Percentiles rank a stretch among this genome's conserved stretches.
Conservation (phyloP, 2,888 invertebrate genomes). For the Tachystola acroxantha region DNA sequence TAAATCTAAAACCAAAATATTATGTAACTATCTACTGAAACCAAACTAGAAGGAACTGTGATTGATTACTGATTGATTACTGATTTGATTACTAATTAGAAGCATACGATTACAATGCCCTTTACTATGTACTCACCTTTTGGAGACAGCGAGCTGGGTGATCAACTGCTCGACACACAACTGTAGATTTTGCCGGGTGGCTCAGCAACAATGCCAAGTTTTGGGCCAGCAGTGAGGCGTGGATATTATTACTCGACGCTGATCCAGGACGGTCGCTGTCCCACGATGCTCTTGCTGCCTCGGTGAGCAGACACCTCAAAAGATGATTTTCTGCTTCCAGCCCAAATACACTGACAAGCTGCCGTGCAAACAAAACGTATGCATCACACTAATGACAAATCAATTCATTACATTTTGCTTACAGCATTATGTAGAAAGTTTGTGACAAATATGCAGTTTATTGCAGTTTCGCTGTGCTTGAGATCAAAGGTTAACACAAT, state of each 20-base stretch:
- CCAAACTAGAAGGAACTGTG: too few relatives aligned
- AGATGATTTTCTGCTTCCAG: constrained; percentile 98
- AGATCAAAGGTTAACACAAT: too few relatives aligned
- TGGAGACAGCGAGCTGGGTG: constrained; percentile 85
- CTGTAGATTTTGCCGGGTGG: constrained; percentile 92
- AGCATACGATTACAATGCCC: too few relatives aligned
- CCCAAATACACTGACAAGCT: constrained; percentile 95
- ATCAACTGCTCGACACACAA: constrained; percentile 93
- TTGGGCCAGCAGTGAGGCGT: constrained; percentile 78
- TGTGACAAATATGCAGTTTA: too few relatives aligned
- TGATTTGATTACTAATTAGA: too few relatives aligned
- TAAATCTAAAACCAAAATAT: too few relatives aligned
- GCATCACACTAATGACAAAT: too few relatives aligned
- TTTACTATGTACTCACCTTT: constrained; percentile 60
- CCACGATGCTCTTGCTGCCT: constrained; percentile 87
- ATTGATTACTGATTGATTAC: too few relatives aligned
- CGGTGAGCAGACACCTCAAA: constrained; percentile 93
- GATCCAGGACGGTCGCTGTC: constrained; percentile 79
- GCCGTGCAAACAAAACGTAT: constrained; percentile 47
- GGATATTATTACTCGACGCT: constrained; percentile 87
- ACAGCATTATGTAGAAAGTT: too few relatives aligned
- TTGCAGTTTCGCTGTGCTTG: too few relatives aligned
- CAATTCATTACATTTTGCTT: too few relatives aligned
- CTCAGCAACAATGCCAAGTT: constrained; percentile 85
- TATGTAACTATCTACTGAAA: too few relatives aligned